phyloP scores from a whole-genome alignment of 2,797 vertebrate species.

The Gambusia yucatana region DNA sequence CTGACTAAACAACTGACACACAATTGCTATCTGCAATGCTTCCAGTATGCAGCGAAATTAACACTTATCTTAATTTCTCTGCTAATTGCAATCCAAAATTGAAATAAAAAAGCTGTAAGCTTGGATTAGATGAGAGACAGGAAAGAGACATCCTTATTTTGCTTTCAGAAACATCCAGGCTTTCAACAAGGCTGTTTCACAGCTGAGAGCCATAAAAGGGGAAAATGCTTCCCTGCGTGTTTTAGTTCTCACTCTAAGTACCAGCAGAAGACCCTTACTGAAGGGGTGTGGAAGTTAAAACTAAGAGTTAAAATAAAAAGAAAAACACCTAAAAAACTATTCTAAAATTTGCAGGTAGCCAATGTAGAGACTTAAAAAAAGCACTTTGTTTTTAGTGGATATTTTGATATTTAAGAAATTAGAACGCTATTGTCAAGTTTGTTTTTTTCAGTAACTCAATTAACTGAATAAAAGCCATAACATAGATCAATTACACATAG shows the following conservation, averaged over 20 bases:
- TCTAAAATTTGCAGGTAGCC: neutral
- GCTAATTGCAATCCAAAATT: neutral
- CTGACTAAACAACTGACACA: neutral
- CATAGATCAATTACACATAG: neutral
- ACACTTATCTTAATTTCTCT: neutral
- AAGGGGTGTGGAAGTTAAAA: neutral
- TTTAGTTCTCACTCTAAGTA: neutral
- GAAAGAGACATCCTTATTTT: neutral
- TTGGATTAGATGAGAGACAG: neutral
- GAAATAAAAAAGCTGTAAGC: neutral
- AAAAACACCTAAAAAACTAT: neutral
- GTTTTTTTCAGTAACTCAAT: neutral
- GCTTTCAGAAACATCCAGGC: neutral
- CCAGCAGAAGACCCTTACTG: neutral
- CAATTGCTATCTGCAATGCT: neutral
- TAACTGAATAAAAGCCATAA: neutral
- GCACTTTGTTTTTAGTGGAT: neutral
- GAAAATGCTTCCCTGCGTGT: neutral
- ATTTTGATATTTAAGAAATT: neutral
- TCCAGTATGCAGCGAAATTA: neutral
- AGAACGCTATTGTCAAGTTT: neutral
- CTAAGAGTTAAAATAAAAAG: neutral
- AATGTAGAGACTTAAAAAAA: neutral
- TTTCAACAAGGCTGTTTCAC: neutral
- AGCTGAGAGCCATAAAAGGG: neutral